phyloP scores from a whole-genome alignment of 1,140 invertebrate species.

The Pseudachorutes palmiensis region DNA sequence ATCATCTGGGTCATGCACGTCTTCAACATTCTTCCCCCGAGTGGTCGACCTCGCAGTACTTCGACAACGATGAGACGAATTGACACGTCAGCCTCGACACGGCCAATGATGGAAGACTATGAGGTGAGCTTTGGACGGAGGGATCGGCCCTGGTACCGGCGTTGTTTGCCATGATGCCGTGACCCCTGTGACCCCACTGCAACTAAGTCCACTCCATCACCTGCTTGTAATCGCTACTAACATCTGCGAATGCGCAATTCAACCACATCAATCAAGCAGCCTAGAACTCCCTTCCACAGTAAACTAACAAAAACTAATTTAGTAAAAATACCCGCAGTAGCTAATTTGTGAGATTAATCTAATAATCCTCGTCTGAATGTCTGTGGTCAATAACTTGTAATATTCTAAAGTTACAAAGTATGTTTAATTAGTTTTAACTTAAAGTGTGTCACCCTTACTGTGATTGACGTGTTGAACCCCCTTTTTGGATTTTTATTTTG shows the following conservation, averaged over 20 bases:
- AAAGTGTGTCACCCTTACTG: too few species aligned
- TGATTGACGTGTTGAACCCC: too few species aligned
- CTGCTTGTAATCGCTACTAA: background rate
- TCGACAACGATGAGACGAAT: slow-evolving; percentile 76
- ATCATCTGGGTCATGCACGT: slow-evolving; percentile 68
- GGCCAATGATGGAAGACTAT: slow-evolving; percentile 81
- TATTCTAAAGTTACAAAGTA: too few species aligned
- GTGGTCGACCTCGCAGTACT: slow-evolving; percentile 45
- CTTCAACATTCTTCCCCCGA: slow-evolving; percentile 52
- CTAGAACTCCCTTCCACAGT: too few species aligned
- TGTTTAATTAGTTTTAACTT: too few species aligned
- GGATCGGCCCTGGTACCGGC: slow-evolving; percentile 29
- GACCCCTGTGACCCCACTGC: background rate
- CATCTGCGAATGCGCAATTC: background rate
- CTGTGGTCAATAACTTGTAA: too few species aligned
- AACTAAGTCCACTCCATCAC: background rate
- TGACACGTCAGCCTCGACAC: slow-evolving; percentile 82
- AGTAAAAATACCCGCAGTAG: too few species aligned
- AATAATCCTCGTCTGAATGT: too few species aligned
- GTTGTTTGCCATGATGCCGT: slow-evolving; percentile 13
- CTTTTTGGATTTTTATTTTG: too few species aligned
- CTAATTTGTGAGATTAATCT: too few species aligned
- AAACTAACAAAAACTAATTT: too few species aligned
- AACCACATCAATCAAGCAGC: too few species aligned
- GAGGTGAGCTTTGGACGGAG: slow-evolving; percentile 51